Evolutionary conservation across 2,113 vertebrate genomes (phyloP).

Genomic region (Halcyon senegalensis): DNA sequence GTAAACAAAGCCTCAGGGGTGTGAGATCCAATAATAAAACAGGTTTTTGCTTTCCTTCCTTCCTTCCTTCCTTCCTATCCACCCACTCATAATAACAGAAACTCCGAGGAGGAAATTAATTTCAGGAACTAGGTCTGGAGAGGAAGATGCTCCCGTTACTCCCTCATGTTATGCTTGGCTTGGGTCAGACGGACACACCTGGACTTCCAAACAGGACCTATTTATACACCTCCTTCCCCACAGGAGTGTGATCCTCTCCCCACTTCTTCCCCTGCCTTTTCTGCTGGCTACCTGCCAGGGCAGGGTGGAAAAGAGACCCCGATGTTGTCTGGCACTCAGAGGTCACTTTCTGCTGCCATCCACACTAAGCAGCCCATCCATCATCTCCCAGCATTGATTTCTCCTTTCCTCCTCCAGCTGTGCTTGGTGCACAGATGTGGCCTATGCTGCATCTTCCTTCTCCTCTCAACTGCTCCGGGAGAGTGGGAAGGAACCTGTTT

Average conservation of each 20-base stretch:
- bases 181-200: background rate
- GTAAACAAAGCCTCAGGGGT: background rate
- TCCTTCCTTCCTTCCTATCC: background rate
- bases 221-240: slow-evolving; percentile 45
- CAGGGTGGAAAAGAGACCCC: background rate
- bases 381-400: background rate
- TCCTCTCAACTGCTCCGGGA: background rate
- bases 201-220: slow-evolving; percentile 11
- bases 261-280: background rate
- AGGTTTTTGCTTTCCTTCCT: slow-evolving; percentile 47
- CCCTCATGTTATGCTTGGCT: slow-evolving; percentile 58
- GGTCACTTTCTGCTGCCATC: background rate
- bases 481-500: background rate
- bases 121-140: slow-evolving; percentile 31
- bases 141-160: background rate
- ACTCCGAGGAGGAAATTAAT: slow-evolving; percentile 13
- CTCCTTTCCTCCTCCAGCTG: background rate
- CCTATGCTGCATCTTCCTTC: background rate
- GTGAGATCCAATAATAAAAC: slow-evolving; percentile 2
- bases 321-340: rapidly evolving
- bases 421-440: background rate
- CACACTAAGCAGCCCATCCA: background rate
- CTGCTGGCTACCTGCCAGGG: background rate
- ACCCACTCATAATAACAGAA: background rate
- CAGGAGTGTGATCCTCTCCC: background rate